A percentile compares a stretch with the other conserved stretches of the same genome.
These are phyloP conservation scores for Diaperis boleti DNA, from an alignment of 2,888 invertebrate genomes.

Conservation along the genomic window DNA sequence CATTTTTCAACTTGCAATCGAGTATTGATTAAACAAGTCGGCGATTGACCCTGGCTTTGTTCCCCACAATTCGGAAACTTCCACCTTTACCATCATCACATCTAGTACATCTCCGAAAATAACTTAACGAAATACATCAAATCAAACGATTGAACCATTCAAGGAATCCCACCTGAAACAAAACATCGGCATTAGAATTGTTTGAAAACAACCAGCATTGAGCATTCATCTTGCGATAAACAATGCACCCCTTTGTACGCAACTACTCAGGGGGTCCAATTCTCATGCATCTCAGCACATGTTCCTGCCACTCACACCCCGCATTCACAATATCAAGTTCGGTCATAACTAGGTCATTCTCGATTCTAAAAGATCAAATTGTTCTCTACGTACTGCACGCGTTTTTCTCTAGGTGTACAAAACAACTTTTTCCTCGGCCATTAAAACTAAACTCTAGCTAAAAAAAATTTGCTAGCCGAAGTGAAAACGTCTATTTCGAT, in stretches of 20 bases:
- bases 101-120: conserved; percentile 3
- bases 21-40: conserved; percentile 14
- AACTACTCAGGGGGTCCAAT: conserved; percentile 43
- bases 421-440: too few species aligned
- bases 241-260: conserved; percentile 46
- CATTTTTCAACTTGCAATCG: conserved; percentile 13
- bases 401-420: too few species aligned
- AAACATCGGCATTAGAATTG: conserved; percentile 37
- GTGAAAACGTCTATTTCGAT: too few species aligned
- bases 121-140: conserved; percentile 20
- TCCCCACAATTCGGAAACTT: not conserved
- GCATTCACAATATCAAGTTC: conserved; percentile 37
- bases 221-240: conserved; percentile 49
- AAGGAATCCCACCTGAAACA: conserved; percentile 39
- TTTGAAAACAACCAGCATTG: conserved; percentile 41
- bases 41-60: not conserved
- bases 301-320: conserved; percentile 50
- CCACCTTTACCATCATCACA: not conserved
- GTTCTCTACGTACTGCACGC: not conserved
- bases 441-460: too few species aligned
- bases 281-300: conserved; percentile 53
- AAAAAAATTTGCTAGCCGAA: too few species aligned
- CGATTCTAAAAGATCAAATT: conserved; percentile 28
- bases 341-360: conserved; percentile 33
- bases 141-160: conserved; percentile 18